These are phyloP conservation scores for Celastrina argiolus DNA, from an alignment of 2,888 invertebrate species.

Conservation along the genomic window DNA sequence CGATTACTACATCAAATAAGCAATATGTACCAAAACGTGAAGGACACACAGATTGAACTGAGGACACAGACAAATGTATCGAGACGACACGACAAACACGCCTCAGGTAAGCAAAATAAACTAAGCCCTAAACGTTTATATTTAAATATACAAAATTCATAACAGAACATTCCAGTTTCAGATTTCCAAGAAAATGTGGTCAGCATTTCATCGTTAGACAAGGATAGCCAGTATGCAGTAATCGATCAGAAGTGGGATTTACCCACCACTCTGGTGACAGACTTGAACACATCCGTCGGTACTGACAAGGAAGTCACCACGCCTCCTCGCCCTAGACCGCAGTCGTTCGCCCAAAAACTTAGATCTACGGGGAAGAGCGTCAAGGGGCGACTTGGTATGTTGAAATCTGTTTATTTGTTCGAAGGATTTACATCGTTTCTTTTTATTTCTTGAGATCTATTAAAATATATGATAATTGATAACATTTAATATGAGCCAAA, in stretches of 20 bases:
- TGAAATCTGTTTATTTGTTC: not conserved
- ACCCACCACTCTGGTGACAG: conserved; percentile 32
- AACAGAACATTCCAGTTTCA: conserved; percentile 58
- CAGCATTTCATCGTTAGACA: conserved; percentile 62
- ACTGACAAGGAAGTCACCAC: conserved; percentile 56
- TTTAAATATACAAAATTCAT: not conserved
- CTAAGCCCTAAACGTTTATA: too few species aligned
- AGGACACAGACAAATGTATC: conserved; percentile 79
- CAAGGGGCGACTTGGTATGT: conserved; percentile 80
- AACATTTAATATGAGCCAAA: too few species aligned
- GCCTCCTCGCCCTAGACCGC: conserved; percentile 78
- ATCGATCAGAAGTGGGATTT: conserved; percentile 56
- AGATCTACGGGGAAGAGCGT: conserved; percentile 91
- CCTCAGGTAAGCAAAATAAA: conserved; percentile 46
- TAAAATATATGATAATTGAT: too few species aligned
- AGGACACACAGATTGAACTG: conserved; percentile 94
- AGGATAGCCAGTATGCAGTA: conserved; percentile 51
- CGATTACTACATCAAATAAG: conserved; percentile 96
- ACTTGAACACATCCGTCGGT: conserved; percentile 30
- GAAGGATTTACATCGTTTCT: not conserved
- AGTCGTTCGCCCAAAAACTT: conserved; percentile 92
- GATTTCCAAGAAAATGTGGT: conserved; percentile 80
- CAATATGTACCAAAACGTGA: conserved; percentile 98
- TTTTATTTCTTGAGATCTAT: too few species aligned
- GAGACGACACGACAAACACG: conserved; percentile 58